These are phyloP conservation scores for Protonibea diacanthus DNA, from an alignment of 2,797 vertebrate species.

Conservation along the genomic window DNA sequence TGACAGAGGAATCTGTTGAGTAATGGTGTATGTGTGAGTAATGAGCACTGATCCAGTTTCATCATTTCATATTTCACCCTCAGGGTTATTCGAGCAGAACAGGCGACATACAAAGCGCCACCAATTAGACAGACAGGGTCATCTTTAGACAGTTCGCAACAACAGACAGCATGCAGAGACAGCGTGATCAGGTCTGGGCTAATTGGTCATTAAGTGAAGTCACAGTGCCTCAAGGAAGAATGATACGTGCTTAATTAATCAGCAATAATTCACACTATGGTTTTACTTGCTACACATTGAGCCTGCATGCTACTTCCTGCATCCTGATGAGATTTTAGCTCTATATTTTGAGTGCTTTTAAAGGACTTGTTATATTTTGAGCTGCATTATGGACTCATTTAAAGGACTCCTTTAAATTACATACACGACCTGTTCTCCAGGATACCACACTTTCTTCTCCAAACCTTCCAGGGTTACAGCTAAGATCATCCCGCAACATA, in stretches of 20 bases:
- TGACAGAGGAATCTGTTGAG: not conserved
- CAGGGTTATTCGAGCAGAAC: slow-evolving; percentile 41
- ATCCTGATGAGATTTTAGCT: not conserved
- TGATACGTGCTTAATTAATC: slow-evolving; percentile 42
- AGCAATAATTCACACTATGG: not conserved
- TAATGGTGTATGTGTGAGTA: slow-evolving; percentile 7
- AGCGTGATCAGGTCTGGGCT: not conserved
- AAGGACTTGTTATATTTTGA: no score
- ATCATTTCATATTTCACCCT: slow-evolving; percentile 31
- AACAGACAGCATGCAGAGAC: slow-evolving; percentile 37
- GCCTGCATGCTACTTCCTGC: not conserved
- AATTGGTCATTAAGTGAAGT: slow-evolving; percentile 38
- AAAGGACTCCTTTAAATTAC: no score
- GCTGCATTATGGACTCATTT: no score
- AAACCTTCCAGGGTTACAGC: no score
- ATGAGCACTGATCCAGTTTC: not conserved
- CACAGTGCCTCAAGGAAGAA: slow-evolving; percentile 20
- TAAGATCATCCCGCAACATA: no score
- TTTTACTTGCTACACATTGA: slow-evolving; percentile 21
- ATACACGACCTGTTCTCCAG: no score
- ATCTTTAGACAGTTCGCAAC: slow-evolving; percentile 11
- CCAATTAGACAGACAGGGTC: slow-evolving; percentile 38
- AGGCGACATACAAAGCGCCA: slow-evolving; percentile 9
- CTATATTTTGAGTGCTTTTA: no score
- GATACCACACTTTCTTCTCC: no score